Evolutionary conservation across 2,888 invertebrate species (phyloP), one percentile per base, ranked within the genome.

Genomic region (Tethea ocularis): DNA sequence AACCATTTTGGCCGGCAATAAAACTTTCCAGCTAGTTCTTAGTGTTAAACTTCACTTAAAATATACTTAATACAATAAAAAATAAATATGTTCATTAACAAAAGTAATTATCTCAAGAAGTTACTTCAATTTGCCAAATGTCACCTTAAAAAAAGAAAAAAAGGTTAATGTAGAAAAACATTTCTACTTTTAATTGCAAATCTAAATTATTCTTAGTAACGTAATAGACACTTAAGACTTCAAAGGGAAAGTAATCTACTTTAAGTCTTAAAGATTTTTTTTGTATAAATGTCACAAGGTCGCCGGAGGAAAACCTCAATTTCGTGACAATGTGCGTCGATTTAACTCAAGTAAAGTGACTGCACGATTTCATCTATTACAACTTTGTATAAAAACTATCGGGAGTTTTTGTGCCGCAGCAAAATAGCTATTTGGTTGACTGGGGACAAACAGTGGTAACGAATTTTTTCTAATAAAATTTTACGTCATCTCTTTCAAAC

Each of bases 241-340:
- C 76, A 78, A 82, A 83, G 75, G 67, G 80, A 86, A 86, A 83
- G 82, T 80, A 79, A 81, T 83, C 78, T 68, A 77, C 73, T 80
- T 78, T 54, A 66, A 65, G 72, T 75, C 69, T 62, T 46, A 46
- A 20, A 46, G 60, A 63, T 61, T 71, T 71, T 68, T 68, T 77
- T 73, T 59, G 11, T 33, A 57, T 59, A 75, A 74, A 71, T 69
- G 63, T 63, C 60, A 65, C 78, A 83, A 83, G 84, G 83, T 79
- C 78, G 71, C 62, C 15, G 1, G 62, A 69, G 72, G 70, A 73
- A 82, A 83, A 78, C 80, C 76, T 70, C 73, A 73, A 75, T 75
- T 80, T 80, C 67, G 76, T 77, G 78, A 82, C 82, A 81, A 75
- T 78, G 80, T 82, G 80, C 77, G 74, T 77, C 61, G 66, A 68